These are phyloP conservation scores for Pseudocheirus occidentalis DNA, from an alignment of 2,797 vertebrate species.

Conservation along the genomic window DNA sequence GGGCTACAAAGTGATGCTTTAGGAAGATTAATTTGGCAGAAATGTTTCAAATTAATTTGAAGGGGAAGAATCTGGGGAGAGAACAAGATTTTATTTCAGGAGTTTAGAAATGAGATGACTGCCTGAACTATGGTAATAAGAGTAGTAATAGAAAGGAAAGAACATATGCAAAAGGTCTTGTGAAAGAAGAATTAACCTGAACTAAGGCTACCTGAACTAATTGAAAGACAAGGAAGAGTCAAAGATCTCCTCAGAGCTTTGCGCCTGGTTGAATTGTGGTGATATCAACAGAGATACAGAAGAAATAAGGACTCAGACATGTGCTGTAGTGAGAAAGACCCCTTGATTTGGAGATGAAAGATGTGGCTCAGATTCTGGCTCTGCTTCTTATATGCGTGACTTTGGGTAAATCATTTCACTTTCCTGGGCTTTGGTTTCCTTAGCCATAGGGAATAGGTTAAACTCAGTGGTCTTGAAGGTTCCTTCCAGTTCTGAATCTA, in stretches of 20 bases:
- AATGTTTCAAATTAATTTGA: neutral
- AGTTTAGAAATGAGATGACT: neutral
- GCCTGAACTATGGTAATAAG: neutral
- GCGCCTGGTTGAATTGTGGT: neutral
- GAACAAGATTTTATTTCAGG: neutral
- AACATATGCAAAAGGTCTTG: neutral
- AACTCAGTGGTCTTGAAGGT: neutral
- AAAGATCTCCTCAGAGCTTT: neutral
- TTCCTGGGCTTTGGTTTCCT: neutral
- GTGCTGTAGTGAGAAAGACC: neutral
- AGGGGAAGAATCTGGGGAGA: neutral
- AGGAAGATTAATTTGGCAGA: neutral
- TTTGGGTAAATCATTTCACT: neutral
- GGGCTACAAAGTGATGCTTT: neutral
- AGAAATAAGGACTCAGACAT: neutral
- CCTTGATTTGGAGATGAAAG: neutral
- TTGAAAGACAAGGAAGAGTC: neutral
- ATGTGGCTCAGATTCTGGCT: neutral
- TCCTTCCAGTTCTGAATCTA: neutral
- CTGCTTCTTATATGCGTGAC: neutral
- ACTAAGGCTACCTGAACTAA: neutral
- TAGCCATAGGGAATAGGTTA: neutral
- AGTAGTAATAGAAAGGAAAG: neutral
- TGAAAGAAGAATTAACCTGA: neutral
- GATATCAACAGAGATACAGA: neutral